Conservation (phyloP, 2,797 vertebrate species). For the Pantherophis alleghaniensis region DNA sequence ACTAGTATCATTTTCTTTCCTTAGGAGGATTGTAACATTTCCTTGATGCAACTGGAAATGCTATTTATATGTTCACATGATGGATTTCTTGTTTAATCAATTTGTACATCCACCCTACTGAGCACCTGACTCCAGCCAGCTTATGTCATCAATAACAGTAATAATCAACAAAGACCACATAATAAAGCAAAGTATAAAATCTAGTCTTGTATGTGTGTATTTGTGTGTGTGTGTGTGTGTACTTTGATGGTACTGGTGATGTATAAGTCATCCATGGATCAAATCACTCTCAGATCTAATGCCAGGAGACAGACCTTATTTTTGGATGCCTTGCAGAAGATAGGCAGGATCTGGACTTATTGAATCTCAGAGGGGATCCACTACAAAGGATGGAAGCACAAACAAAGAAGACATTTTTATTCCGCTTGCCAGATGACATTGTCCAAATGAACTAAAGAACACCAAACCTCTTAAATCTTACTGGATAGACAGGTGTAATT, state of each 20-base stretch:
- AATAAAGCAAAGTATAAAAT: background rate
- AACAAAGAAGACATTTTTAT: background rate
- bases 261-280: background rate
- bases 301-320: background rate
- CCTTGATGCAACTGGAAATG: background rate
- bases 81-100: background rate
- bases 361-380: background rate
- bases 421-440: background rate
- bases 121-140: background rate
- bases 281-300: background rate
- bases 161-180: background rate
- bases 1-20: background rate
- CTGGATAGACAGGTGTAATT: background rate
- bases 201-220: background rate
- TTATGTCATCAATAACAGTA: background rate
- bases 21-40: background rate
- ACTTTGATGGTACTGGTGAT: too few species aligned
- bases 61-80: background rate
- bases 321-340: background rate
- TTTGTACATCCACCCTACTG: background rate
- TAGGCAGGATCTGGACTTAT: background rate
- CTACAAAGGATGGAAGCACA: background rate
- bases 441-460: background rate
- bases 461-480: background rate
- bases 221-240: too few species aligned